Base-by-base conservation (phyloP, 35 echinoderm and acorn worm genomes). In the Anneissia japonica region DNA sequence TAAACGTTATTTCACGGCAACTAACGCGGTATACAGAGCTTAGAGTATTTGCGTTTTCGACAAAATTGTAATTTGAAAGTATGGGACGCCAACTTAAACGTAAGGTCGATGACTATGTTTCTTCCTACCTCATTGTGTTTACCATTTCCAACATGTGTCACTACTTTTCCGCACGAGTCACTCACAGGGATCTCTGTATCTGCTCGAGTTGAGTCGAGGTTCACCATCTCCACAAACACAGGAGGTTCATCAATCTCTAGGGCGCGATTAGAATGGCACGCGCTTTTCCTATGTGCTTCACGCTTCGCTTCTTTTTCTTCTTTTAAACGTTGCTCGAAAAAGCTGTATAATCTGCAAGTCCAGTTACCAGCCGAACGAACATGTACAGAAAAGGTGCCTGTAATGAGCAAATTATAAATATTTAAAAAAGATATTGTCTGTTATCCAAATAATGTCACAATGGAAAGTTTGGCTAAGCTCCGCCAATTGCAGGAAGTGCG, bases 281-380 rank as follows among this genome's bases (percentile, higher is more conserved):
- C 40, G 56, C 39, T 73, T 79, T 87, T 83, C 85, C 79, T 29
- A 64, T 73, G 43, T 74, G 72, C 28, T 80, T 46, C 79, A 79
- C 78, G 23, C 19, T 72, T 37, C 84, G 73, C 39, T 93, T 81
- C 17, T 86, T 80, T 77, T 92, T 83, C 46, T 90, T 74, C 37
- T 39, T 64, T 87, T 31, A 85, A 80, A 40, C 87, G 86, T 40
- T 90, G 89, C 34, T 99, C 96, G 51, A 91, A 99, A 81, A 89
- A 94, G 16, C 81, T 40, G 43, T 99, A 94, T 17, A 99, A 87
- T 31, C 89, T 83, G 36, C 90, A 91, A 9, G 96, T 94, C 96
- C 96, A 99, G 51, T 94, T 91, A 46, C 96, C 96, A 41, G 84
- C 92, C 17, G 96, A 99, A 9, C 96, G 92, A 35, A 99, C 91